Evolutionary conservation across 2,797 vertebrate genomes (phyloP).

Genomic region (Falco naumanni): DNA sequence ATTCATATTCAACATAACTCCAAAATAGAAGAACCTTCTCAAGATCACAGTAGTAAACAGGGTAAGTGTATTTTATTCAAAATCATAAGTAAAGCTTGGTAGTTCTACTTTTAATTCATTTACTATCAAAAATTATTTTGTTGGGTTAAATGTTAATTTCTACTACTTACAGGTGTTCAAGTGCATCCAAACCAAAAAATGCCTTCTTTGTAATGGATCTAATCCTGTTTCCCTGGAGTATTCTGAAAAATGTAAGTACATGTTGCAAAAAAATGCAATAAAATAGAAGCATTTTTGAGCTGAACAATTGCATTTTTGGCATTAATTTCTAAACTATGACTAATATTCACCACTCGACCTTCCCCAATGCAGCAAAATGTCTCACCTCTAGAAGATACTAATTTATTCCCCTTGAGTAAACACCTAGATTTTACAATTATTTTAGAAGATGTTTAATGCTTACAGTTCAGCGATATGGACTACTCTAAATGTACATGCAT

Average conservation of each 20-base stretch:
- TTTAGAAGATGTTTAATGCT: background rate
- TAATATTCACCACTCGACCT: background rate
- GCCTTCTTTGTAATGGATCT: conserved; percentile 96
- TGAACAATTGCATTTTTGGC: background rate
- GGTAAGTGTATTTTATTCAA: background rate
- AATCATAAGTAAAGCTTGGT: background rate
- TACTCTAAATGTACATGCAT: background rate
- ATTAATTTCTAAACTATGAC: background rate
- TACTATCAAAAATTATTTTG: background rate
- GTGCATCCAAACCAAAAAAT: conserved; percentile 93
- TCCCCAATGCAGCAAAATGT: background rate
- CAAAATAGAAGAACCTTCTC: conserved; percentile 20
- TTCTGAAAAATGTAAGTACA: conserved; percentile 74
- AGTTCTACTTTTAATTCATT: background rate
- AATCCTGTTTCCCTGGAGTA: conserved; percentile 92
- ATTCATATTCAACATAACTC: background rate
- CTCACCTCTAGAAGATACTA: background rate
- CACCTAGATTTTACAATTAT: background rate
- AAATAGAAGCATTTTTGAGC: background rate
- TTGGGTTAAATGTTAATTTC: background rate
- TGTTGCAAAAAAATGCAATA: background rate
- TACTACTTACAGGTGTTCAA: conserved; percentile 93
- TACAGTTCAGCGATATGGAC: background rate
- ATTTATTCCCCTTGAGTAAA: background rate
- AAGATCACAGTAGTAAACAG: background rate